Base-by-base conservation (phyloP, 2,113 vertebrate species). In the Noturus placidus region DNA sequence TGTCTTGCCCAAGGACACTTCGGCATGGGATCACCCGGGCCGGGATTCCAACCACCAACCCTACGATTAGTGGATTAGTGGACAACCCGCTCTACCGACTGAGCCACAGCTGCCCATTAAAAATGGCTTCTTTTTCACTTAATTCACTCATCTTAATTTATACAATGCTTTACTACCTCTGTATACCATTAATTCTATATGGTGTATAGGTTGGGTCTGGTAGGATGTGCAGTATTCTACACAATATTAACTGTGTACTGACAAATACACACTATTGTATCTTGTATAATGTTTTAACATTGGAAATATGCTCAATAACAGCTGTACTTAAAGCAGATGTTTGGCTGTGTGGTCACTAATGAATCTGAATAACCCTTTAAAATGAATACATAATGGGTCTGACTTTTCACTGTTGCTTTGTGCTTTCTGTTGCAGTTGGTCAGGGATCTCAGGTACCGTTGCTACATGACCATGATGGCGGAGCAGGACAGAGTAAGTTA, bases 371-470 rank as follows among this genome's bases (percentile, higher is more conserved):
- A 74, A 74, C 19, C 33, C 69, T 22, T 19, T 35, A 42, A 72
- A 19, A 72, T 38, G 20, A 70, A 20, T 7, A 72, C 2, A 33
- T n/a, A 25, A 42, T n/a, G 7, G 13, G 17, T 76, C 57, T 35
- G 52, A 61, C 0, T 87, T 81, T 25, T 61, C 42, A 22, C 19
- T 50, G 33, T 38, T 77, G 1, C 20, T 82, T 65, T 61, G 56
- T 86, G 20, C 35, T 89, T 42, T 83, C 83, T 5, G 70, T 10
- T 91, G 19, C 86, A 97, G 97, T 97, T 52, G 97, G 97, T 79
- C 95, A 97, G 15, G 94, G 95, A 82, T 97, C 97, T 52, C 96
- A 97, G 83, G 95, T 97, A 46, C 97, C 97, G 46, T 89, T 98
- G 72, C 93, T 98, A 84, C 96, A 93, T 15, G 96, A 96, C 33